phyloP scores from a whole-genome alignment of 2,113 vertebrate genomes.

The Nothoprocta pentlandii region DNA sequence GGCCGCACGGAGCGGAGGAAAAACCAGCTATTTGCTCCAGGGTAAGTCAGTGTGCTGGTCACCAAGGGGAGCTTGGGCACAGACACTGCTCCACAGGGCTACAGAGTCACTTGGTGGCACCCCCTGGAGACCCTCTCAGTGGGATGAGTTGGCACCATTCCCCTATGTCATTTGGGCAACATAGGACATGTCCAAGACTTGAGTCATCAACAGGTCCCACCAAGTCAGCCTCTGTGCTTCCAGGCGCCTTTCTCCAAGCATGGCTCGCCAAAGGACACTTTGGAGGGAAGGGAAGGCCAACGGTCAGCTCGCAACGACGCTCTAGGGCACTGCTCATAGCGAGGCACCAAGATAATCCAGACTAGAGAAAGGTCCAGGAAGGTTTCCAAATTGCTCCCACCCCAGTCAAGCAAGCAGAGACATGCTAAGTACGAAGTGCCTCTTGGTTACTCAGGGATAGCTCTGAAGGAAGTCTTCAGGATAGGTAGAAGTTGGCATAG shows the following conservation, averaged over 20 bases:
- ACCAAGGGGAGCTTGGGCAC: not conserved
- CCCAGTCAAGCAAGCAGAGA: not conserved
- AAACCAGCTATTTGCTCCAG: too few species aligned
- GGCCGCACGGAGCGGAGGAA: accelerated
- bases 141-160: not conserved
- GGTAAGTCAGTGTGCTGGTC: not conserved
- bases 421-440: not conserved
- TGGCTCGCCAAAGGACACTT: too few species aligned
- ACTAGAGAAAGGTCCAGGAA: accelerated
- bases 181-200: too few species aligned
- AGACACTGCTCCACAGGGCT: too few species aligned
- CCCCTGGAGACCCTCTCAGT: not conserved
- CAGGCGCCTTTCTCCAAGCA: not conserved
- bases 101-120: too few species aligned
- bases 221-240: not conserved
- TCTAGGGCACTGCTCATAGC: too few species aligned
- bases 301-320: accelerated
- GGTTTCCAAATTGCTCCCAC: not conserved
- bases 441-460: accelerated
- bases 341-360: not conserved
- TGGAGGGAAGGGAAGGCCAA: accelerated
- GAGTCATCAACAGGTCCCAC: not conserved
- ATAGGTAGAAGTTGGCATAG: not conserved
- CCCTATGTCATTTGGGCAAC: too few species aligned
- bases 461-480: not conserved